These are phyloP conservation scores for Pycnonotus jocosus DNA, from an alignment of 2,113 vertebrate species.

Conservation along the genomic window DNA sequence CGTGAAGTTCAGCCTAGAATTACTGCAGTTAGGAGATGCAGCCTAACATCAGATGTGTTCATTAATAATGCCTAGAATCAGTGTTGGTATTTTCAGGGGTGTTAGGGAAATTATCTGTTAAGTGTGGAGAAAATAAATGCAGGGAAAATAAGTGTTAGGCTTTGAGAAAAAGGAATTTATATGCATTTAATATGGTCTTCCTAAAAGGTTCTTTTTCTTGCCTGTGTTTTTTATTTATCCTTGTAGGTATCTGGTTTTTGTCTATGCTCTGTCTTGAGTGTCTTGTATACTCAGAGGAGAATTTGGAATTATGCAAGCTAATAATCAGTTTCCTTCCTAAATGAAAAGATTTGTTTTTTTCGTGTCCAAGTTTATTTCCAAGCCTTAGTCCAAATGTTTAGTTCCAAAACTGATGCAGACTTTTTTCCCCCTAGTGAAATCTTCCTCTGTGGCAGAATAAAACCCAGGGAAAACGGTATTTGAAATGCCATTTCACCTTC, in stretches of 20 bases:
- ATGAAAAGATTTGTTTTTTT: background rate
- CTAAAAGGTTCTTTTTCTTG: background rate
- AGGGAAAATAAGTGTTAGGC: background rate
- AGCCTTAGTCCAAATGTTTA: background rate
- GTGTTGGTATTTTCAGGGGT: background rate
- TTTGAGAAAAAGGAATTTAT: background rate
- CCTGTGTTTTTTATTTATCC: background rate
- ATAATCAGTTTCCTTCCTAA: background rate
- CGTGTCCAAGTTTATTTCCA: background rate
- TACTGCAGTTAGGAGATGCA: background rate
- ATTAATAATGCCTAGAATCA: background rate
- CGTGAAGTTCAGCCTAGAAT: background rate
- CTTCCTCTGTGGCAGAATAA: background rate
- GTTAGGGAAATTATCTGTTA: background rate
- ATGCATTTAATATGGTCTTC: background rate
- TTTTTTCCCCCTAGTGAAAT: background rate
- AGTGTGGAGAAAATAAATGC: background rate
- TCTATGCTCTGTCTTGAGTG: background rate
- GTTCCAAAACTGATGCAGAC: background rate
- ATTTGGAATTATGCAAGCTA: background rate
- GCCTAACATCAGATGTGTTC: background rate
- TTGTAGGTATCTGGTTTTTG: background rate
- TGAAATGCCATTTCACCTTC: background rate
- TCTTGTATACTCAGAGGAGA: background rate
- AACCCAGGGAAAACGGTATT: background rate